Evolutionary conservation across 2,888 invertebrate species (phyloP), one percentile per base, ranked within the genome.

Genomic region (Celastrina argiolus): DNA sequence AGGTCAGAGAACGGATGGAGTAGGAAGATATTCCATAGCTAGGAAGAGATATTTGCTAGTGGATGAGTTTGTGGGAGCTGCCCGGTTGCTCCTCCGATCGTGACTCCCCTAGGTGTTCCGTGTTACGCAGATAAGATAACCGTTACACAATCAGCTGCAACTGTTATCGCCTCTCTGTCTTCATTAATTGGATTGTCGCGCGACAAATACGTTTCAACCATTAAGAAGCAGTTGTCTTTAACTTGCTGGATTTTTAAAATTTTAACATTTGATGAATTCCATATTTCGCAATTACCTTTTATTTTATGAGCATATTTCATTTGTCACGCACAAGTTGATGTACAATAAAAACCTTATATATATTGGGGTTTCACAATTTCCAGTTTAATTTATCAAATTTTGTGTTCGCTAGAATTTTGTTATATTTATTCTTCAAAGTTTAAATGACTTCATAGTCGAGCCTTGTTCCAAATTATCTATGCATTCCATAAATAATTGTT

Each of bases 61-160:
- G n/a, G n/a, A n/a, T n/a, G n/a, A n/a, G n/a, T n/a, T n/a, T n/a
- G 2, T 51, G 4, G 12, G 5, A 26, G 14, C 5, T 1, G 12
- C 14, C 14, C 8, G 12, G 51, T 22, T 14, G 51, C 12, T 26
- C 10, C 51, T 22, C 51, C n/a, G 36, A 22, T 36, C 61, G 61
- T 39, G 36, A 18, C 61, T 34, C 14, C 22, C 22, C 18, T 39
- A n/a, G n/a, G 22, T 61, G 61, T n/a, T n/a, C n/a, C n/a, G 59
- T 36, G 59, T 59, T 61, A 14, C 61, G 39, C 59, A 59, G 59
- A 59, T 59, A 59, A 59, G 59, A 61, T 61, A 61, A 61, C 14
- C 12, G 22, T 61, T 61, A 61, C 61, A 61, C 61, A 61, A 61
- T 36, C 18, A 36, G 36, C 18, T 39, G 61, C 39, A 36, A 61